phyloP scores from a whole-genome alignment of 2,113 vertebrate genomes.

The Callochromis pleurospilus region DNA sequence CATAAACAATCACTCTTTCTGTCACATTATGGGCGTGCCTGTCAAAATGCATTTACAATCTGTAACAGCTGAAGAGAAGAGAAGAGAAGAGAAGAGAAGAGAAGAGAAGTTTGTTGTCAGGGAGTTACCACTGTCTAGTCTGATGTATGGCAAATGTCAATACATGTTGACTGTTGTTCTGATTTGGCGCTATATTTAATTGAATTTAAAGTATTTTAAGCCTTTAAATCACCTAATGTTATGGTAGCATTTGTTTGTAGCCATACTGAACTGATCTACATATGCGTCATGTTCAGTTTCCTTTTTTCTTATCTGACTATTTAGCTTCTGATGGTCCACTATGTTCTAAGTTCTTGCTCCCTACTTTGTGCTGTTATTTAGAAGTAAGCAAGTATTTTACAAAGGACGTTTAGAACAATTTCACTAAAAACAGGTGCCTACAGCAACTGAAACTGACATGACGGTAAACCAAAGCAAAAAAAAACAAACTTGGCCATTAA shows the following conservation, averaged over 20 bases:
- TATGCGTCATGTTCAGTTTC: background rate
- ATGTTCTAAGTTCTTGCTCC: background rate
- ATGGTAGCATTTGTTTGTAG: background rate
- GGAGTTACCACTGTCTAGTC: background rate
- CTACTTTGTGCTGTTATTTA: background rate
- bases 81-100: background rate
- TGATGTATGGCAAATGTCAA: conserved; percentile 13
- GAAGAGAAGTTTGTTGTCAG: background rate
- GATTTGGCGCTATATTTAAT: background rate
- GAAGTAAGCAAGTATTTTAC: background rate
- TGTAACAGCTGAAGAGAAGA: background rate
- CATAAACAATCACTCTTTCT: background rate
- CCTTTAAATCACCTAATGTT: background rate
- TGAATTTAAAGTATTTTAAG: background rate
- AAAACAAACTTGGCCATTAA: background rate
- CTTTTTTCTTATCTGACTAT: background rate
- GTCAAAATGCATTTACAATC: background rate
- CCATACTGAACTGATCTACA: background rate
- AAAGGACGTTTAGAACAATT: background rate
- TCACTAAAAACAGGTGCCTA: background rate
- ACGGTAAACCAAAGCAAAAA: background rate
- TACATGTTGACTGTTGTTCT: background rate
- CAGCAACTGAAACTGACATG: background rate
- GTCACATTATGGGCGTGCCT: background rate
- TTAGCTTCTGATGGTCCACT: background rate